phyloP scores from a whole-genome alignment of 1,140 invertebrate species.

The Grapholita molesta region DNA sequence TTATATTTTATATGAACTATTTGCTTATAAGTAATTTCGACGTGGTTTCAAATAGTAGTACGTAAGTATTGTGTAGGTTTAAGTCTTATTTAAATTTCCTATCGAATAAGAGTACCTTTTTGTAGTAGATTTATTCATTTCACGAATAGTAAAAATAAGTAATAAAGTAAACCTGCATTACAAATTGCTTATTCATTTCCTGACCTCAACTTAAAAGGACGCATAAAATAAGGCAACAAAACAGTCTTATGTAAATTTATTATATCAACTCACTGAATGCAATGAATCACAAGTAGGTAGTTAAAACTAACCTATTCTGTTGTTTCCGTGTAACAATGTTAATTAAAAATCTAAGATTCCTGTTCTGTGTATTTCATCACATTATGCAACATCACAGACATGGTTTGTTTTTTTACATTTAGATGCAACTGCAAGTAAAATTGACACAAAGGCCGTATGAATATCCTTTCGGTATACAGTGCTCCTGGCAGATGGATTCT shows the following conservation, averaged over 20 bases:
- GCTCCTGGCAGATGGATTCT: slow-evolving; percentile 42
- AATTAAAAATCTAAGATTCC: neutral
- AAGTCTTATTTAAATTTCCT: neutral
- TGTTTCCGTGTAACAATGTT: neutral
- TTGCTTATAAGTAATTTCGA: neutral
- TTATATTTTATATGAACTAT: neutral
- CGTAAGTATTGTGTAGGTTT: neutral
- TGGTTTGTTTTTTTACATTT: slow-evolving; percentile 18
- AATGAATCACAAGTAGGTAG: neutral
- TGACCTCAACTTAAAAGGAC: neutral
- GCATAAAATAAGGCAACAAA: neutral
- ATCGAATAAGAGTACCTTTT: neutral
- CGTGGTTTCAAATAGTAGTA: neutral
- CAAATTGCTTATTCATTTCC: slow-evolving; percentile 10
- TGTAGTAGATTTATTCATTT: too few species aligned
- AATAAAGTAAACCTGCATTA: neutral
- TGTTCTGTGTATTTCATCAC: neutral
- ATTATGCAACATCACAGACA: neutral
- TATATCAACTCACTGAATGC: neutral
- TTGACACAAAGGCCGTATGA: slow-evolving; percentile 57
- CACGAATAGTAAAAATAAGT: neutral
- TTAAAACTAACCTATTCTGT: neutral
- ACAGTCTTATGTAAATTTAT: neutral
- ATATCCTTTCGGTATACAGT: slow-evolving; percentile 59
- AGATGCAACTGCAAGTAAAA: slow-evolving; percentile 51